These are phyloP conservation scores for Temnothorax longispinosus DNA, from an alignment of 1,140 invertebrate species.

Conservation along the genomic window DNA sequence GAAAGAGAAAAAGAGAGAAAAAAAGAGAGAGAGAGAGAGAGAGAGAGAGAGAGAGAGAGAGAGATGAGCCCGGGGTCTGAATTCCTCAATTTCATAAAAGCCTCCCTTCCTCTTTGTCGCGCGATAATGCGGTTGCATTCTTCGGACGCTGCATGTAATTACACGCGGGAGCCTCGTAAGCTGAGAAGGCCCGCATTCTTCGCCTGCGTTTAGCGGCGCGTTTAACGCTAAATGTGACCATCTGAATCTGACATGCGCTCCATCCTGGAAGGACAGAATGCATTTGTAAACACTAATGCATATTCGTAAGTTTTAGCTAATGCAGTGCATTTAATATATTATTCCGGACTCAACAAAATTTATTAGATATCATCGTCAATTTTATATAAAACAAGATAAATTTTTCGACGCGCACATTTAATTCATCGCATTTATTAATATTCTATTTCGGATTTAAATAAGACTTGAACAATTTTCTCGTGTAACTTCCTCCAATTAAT, in stretches of 20 bases:
- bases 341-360: neutral
- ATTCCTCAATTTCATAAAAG: conserved; percentile 57
- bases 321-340: neutral
- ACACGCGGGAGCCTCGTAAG: conserved; percentile 26
- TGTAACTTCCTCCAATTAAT: neutral
- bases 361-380: neutral
- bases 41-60: neutral
- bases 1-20: neutral
- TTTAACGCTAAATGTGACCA: conserved; percentile 20
- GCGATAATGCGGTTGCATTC: conserved; percentile 48
- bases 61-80: neutral
- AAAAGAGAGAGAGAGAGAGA: neutral
- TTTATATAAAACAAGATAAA: neutral
- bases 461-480: neutral
- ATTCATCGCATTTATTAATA: neutral
- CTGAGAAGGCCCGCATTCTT: conserved; percentile 20
- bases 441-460: neutral
- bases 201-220: conserved; percentile 9
- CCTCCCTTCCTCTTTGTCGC: conserved; percentile 8
- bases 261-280: neutral
- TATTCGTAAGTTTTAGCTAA: neutral
- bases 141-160: conserved; percentile 50
- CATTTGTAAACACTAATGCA: neutral
- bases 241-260: neutral
- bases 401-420: neutral